Evolutionary conservation across 2,113 vertebrate species (phyloP), one percentile per base, ranked within the genome.

Genomic region (Sula dactylatra): DNA sequence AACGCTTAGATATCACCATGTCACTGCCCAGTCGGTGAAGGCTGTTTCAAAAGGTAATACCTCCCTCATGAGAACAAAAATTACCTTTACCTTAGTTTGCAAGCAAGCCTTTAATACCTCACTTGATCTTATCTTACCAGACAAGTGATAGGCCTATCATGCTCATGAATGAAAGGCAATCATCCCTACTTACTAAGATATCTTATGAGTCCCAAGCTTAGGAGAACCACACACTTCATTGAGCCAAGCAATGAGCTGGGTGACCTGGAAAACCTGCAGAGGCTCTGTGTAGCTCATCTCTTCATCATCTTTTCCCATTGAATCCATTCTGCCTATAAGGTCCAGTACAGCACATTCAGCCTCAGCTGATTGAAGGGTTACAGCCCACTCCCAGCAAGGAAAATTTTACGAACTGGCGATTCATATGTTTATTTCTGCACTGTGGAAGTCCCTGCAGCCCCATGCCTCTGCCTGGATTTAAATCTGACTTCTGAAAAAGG

Each of bases 101-200:
- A 6, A 95, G 77, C 62, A 77, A 89, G 67, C 54, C 26, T 93
- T 88, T 92, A 93, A 92, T 86, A 94, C 54, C 55, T 92, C 52
- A 45, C 52, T 67, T 82, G 83, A 94, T 92, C 76, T 92, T 90
- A 72, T 84, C 82, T 87, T 67, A 58, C 47, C 20, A 89, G 55
- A 78, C 82, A 82, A 98, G 76, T 92, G 93, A 96, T 66, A 92
- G 92, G 64, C 71, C 82, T 92, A 82, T 80, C 82, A 86, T 16
- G 42, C 38, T 82, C 66, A 82, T 58, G 83, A 95, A 91, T 61
- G 73, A 92, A 95, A 95, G 45, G 54, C 72, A 95, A 82, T 90
- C 82, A 80, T 71, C 58, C 12, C 34, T 85, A 67, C 47, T 81
- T 71, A 91, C 76, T 80, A 44, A 81, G 66, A 58, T 36, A 76